Conservation (phyloP, 2,888 invertebrate genomes). For the Beris morrisii region DNA sequence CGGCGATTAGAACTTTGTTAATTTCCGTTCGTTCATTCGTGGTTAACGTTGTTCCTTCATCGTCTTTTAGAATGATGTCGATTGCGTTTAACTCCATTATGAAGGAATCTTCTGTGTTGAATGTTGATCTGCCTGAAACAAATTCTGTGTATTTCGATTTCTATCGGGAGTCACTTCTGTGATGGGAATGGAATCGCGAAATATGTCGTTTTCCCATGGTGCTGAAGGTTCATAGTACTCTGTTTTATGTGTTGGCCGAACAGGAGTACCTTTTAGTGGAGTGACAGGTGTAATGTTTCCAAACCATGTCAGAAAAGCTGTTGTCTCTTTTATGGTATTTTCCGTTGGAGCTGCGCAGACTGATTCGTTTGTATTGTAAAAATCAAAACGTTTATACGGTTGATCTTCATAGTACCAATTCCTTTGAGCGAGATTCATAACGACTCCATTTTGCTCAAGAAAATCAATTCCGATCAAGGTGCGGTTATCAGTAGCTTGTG, state of each 20-base stretch:
- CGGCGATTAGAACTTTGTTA: no score
- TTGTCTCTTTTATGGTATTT: background rate
- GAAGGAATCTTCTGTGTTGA: background rate
- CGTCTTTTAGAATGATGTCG: no score
- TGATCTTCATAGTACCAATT: slow-evolving; percentile 3
- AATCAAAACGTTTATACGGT: slow-evolving; percentile 2
- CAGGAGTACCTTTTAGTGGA: background rate
- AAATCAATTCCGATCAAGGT: slow-evolving; percentile 34
- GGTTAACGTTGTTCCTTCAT: no score
- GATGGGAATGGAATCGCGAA: no score
- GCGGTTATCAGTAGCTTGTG: slow-evolving; percentile 20
- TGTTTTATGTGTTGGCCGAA: no score
- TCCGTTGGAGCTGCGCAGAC: background rate
- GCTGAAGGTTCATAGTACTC: no score
- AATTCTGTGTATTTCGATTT: no score
- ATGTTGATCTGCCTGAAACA: no score
- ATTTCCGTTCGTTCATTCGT: no score
- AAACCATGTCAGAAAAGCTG: background rate
- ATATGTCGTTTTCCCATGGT: no score
- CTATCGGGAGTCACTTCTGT: no score
- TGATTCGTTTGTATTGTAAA: background rate
- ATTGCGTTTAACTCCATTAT: no score
- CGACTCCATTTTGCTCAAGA: slow-evolving; percentile 8
- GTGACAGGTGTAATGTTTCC: background rate
- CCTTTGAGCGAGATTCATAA: slow-evolving; percentile 7